phyloP scores from a whole-genome alignment of 2,888 invertebrate genomes.

The Folsomia manolachei region DNA sequence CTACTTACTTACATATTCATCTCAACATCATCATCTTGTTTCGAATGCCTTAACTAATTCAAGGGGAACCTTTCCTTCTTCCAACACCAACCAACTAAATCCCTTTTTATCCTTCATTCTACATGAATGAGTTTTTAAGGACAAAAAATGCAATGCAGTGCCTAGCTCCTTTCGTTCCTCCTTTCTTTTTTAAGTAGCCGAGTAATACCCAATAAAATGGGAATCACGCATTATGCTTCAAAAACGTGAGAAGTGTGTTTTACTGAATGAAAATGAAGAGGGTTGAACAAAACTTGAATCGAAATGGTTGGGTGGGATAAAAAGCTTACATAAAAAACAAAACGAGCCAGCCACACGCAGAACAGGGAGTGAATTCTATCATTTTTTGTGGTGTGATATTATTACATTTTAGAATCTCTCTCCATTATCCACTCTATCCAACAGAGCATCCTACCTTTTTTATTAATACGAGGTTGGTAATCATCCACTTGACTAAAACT shows the following conservation, averaged over 20 bases:
- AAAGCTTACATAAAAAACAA: neutral
- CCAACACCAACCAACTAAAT: too few relatives aligned
- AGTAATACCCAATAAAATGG: neutral
- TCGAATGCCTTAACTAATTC: neutral
- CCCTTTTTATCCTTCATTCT: neutral
- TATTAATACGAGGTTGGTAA: too few relatives aligned
- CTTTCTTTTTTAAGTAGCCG: neutral
- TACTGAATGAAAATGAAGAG: neutral
- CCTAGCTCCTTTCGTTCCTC: neutral
- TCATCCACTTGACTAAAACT: too few relatives aligned
- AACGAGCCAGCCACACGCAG: neutral
- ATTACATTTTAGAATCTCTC: too few relatives aligned
- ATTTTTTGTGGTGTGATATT: too few relatives aligned
- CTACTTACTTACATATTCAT: neutral
- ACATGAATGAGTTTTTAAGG: neutral
- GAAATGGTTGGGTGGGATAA: neutral
- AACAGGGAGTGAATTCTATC: neutral
- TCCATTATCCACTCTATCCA: neutral
- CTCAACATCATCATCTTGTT: neutral
- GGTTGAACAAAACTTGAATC: neutral
- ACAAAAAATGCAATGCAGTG: neutral
- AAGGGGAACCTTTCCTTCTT: neutral
- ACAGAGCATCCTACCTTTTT: too few relatives aligned
- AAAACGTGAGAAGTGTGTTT: neutral
- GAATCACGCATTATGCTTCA: neutral